Evolutionary conservation across 1,140 invertebrate genomes (phyloP), one percentile per base, ranked within the genome.

Genomic region (Coelopa frigida): DNA sequence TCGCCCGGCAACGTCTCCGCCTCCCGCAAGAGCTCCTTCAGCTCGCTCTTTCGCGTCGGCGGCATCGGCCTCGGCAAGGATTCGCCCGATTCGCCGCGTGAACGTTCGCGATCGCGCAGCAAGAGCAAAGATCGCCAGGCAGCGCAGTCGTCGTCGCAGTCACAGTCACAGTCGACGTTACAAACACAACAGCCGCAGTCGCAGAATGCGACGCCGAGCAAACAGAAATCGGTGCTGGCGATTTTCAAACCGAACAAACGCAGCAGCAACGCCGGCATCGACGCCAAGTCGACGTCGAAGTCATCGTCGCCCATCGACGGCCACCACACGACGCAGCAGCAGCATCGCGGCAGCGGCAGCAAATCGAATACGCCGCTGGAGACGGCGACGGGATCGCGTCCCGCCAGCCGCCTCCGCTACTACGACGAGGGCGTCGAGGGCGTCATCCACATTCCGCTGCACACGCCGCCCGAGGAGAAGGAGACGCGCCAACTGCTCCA

Each of bases 1-100:
- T 77, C 72, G 6, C 73, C 75, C 7, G 70, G 69, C 14, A 70
- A 68, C 0, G 64, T 51, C 6, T 64, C 78, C 1, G 75, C 82
- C 0, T 86, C 84, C 0, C 73, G 86, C 35, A 87, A 87, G 59
- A 86, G 81, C 51, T 87, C 84, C 17, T 87, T 88, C 54, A 80
- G 83, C 49, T 86, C 83, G 1, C 64, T 89, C 5, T 89, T 89
- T 55, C 83, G 82, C 0, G 43, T 67, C 39, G 62, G 50, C 12
- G 41, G 58, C 45, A 65, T 61, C 20, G 64, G 65, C 26, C 64
- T 60, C 18, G 20, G 57, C 44, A 65, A 63, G 15, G 65, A 69
- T 36, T 69, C 66, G 0, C 64, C 63, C 3, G 64, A 68, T 20
- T 68, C 64, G 7, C 65, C 65, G 1, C 32, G 62, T 0, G 65